Conservation (phyloP, 2,113 vertebrate genomes). For the Oncorhynchus masou region DNA sequence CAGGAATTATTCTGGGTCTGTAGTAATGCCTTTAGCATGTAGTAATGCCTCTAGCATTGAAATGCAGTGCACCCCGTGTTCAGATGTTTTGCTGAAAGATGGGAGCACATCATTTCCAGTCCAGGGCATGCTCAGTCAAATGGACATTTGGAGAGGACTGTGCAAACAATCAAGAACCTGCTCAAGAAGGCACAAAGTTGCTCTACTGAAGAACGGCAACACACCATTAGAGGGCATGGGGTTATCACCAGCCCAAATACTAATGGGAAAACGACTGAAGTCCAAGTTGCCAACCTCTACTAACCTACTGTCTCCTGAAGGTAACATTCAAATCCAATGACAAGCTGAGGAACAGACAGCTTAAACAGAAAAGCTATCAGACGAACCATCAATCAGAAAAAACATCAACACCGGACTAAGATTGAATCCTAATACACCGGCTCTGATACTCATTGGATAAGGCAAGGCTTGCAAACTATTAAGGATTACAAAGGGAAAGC, state of each 20-base stretch:
- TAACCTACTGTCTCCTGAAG: background rate
- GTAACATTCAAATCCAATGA: background rate
- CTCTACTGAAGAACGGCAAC: background rate
- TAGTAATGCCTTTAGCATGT: too few species aligned
- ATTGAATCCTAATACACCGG: too few species aligned
- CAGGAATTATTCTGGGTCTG: too few species aligned
- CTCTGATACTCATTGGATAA: too few species aligned
- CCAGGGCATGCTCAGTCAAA: constrained; percentile 1
- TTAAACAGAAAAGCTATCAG: background rate
- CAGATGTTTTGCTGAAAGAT: background rate
- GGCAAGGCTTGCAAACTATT: too few species aligned
- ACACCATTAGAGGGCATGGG: background rate
- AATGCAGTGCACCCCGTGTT: background rate
- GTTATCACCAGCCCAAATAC: background rate
- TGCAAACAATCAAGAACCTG: constrained; percentile 8
- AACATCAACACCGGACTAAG: too few species aligned
- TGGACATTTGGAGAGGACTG: background rate
- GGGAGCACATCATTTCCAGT: too few species aligned
- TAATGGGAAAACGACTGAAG: background rate
- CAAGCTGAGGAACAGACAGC: background rate
- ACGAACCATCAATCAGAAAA: too few species aligned
- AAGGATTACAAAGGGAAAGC: too few species aligned
- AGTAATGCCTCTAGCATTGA: too few species aligned
- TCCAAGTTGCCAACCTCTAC: background rate
- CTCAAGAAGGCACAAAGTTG: constrained; percentile 14